Evolutionary conservation across 2,797 vertebrate genomes (phyloP).

Genomic region (Eulemur rubriventer): DNA sequence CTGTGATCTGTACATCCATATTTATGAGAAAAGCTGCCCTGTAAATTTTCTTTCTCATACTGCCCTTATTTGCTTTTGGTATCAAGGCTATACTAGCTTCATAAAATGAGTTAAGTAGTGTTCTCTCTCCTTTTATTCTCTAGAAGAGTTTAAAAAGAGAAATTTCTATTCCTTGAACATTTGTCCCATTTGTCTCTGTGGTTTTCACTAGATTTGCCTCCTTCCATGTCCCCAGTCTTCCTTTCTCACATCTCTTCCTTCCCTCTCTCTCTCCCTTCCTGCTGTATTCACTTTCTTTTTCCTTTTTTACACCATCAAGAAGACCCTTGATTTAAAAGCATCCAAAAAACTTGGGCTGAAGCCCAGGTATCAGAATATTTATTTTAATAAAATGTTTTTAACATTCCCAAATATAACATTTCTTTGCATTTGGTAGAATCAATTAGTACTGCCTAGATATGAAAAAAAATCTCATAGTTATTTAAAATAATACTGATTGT

Average conservation of each 20-base stretch:
- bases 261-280: not conserved
- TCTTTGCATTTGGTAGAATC: constrained; percentile 25
- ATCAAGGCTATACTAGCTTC: not conserved
- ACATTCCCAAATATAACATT: constrained; percentile 43
- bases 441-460: constrained; percentile 48
- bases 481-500: constrained; percentile 67
- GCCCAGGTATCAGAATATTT: not conserved
- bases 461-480: constrained; percentile 20
- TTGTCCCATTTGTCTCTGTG: not conserved
- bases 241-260: not conserved
- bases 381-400: constrained; percentile 48
- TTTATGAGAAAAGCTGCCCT: not conserved
- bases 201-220: not conserved
- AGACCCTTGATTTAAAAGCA: constrained; percentile 39
- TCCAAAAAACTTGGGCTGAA: not conserved
- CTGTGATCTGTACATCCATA: not conserved
- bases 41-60: not conserved
- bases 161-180: not conserved
- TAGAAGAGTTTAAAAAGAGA: not conserved
- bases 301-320: not conserved
- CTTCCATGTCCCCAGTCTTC: not conserved
- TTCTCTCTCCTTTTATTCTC: not conserved
- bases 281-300: not conserved
- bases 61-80: not conserved
- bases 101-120: not conserved